Evolutionary conservation across 2,113 vertebrate species (phyloP).

Genomic region (Trochalopteron elliotii): DNA sequence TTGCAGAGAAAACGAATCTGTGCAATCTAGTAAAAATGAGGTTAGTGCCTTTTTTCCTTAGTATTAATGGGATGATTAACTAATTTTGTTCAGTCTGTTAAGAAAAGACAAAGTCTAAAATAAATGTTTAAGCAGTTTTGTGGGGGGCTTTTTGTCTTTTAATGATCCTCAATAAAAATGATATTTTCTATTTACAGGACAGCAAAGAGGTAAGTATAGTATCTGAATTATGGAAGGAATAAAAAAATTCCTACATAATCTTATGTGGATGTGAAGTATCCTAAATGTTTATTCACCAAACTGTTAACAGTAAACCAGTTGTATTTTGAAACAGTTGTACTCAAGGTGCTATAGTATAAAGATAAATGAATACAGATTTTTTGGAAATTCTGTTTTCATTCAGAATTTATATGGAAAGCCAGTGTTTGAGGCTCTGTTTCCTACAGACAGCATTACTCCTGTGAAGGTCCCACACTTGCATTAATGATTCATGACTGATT

Average conservation of each 20-base stretch:
- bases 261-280: not conserved
- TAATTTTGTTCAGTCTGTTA: not conserved
- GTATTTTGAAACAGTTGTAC: not conserved
- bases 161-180: not conserved
- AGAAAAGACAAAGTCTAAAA: not conserved
- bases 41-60: conserved; percentile 72
- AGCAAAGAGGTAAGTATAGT: conserved; percentile 67
- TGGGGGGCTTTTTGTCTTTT: not conserved
- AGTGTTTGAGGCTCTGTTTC: not conserved
- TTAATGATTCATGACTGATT: not conserved
- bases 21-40: conserved; percentile 85
- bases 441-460: not conserved
- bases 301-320: not conserved
- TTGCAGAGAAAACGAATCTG: conserved; percentile 82
- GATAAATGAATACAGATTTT: not conserved
- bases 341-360: not conserved
- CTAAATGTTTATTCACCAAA: not conserved
- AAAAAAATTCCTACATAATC: not conserved
- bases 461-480: not conserved
- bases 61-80: not conserved
- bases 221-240: conserved; percentile 41
- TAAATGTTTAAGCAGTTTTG: not conserved
- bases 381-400: not conserved
- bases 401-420: not conserved
- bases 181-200: conserved; percentile 66